These are phyloP conservation scores for Cheilosia grossa DNA, from an alignment of 2,888 invertebrate species.

Conservation along the genomic window DNA sequence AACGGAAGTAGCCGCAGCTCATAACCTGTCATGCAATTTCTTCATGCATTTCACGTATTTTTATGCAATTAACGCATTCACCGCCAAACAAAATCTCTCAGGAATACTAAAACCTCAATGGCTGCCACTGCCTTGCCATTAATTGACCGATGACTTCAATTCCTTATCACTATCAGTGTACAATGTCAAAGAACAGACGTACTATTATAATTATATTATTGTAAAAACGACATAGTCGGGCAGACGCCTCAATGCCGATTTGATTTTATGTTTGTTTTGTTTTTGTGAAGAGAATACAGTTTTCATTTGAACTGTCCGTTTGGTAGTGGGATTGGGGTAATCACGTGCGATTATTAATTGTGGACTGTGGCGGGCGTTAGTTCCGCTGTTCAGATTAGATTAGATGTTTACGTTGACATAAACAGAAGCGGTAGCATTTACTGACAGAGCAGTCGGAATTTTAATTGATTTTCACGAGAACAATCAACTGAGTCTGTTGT, in stretches of 20 bases:
- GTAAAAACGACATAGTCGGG: background rate
- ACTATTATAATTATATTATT: background rate
- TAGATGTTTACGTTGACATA: no score
- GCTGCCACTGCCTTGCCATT: background rate
- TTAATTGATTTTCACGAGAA: no score
- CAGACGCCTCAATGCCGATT: constrained; percentile 2
- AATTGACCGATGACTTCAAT: constrained; percentile 32
- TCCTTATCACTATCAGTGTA: constrained; percentile 4
- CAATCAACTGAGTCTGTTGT: no score
- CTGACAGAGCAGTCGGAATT: no score
- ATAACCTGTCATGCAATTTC: no score
- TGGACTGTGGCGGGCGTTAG: no score
- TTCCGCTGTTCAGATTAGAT: no score
- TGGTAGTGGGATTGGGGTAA: constrained; percentile 1
- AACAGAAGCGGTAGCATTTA: no score
- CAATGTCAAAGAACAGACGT: constrained; percentile 10
- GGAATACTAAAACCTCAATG: background rate
- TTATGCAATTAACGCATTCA: no score
- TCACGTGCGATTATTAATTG: constrained; percentile 21
- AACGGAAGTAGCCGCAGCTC: no score
- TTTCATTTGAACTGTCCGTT: background rate
- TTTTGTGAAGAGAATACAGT: background rate
- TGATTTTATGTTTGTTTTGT: background rate
- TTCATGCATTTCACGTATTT: no score
- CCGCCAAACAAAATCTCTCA: background rate